Conservation (phyloP, 1,140 invertebrate genomes). For the Drosophila rufa region DNA sequence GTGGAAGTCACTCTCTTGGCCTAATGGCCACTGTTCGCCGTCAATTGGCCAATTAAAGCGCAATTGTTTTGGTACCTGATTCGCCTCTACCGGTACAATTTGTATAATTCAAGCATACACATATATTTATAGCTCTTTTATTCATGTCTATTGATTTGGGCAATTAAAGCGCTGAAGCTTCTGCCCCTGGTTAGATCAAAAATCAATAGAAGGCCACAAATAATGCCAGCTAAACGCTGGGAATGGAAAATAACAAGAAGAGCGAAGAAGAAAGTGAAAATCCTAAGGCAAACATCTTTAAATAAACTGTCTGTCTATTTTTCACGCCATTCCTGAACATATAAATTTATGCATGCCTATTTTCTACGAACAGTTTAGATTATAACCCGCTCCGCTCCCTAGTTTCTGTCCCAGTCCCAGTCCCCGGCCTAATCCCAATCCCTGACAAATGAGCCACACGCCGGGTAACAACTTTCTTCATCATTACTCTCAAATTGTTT, state of each 20-base stretch:
- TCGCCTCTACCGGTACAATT: conserved; percentile 5
- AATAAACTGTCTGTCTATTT: conserved; percentile 57
- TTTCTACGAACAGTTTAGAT: conserved; percentile 58
- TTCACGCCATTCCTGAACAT: conserved; percentile 55
- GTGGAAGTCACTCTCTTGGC: conserved; percentile 1
- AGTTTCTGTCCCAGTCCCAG: background rate
- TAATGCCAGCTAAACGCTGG: conserved; percentile 3
- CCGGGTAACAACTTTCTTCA: conserved; percentile 81
- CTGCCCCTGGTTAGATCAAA: conserved; percentile 36
- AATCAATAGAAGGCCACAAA: conserved; percentile 56
- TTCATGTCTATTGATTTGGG: conserved; percentile 62
- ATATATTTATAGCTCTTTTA: conserved; percentile 59
- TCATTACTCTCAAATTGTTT: conserved; percentile 82
- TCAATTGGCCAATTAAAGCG: conserved; percentile 57
- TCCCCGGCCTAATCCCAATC: conserved; percentile 46
- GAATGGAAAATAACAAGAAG: conserved; percentile 29
- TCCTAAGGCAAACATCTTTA: conserved; percentile 52
- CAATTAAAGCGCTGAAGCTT: conserved; percentile 22
- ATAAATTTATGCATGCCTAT: conserved; percentile 75
- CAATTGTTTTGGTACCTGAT: conserved; percentile 59
- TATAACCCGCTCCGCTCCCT: conserved; percentile 46
- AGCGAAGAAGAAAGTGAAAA: conserved; percentile 26
- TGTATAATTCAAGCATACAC: conserved; percentile 25
- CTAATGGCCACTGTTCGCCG: conserved; percentile 27
- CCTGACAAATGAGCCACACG: conserved; percentile 81